phyloP scores from a whole-genome alignment of 2,113 vertebrate genomes.

The Galbula dea region DNA sequence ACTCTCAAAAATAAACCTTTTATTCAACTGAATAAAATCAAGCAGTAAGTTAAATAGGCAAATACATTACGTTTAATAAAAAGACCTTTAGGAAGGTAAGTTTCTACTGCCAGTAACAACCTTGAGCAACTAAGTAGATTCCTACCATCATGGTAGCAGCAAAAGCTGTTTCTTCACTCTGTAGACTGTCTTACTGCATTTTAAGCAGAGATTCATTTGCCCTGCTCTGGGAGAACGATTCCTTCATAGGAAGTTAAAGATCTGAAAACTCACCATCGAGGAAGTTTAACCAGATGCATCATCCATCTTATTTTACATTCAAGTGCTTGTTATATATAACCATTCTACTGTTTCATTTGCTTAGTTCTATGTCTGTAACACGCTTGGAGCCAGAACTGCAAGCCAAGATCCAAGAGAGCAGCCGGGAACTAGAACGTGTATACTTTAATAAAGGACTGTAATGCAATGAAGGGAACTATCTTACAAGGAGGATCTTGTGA shows the following conservation, averaged over 20 bases:
- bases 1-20: background rate
- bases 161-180: background rate
- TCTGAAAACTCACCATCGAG: background rate
- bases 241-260: background rate
- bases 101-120: background rate
- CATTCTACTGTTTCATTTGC: slow-evolving; percentile 16
- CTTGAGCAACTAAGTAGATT: background rate
- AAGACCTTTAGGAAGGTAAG: background rate
- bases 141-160: background rate
- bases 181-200: background rate
- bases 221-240: background rate
- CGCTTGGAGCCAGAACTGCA: slow-evolving; percentile 88
- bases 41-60: background rate
- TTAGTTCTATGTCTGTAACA: slow-evolving; percentile 89
- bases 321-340: background rate
- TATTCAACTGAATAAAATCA: background rate
- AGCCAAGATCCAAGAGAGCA: slow-evolving; percentile 83
- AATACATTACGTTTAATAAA: background rate
- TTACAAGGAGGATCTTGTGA: background rate
- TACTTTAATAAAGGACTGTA: slow-evolving; percentile 98
- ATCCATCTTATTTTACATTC: background rate
- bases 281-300: background rate
- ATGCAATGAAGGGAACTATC: background rate
- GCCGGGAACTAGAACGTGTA: slow-evolving; percentile 81
- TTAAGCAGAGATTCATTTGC: background rate